Conservation (phyloP, 2,113 vertebrate species). For the Ranitomeya variabilis region DNA sequence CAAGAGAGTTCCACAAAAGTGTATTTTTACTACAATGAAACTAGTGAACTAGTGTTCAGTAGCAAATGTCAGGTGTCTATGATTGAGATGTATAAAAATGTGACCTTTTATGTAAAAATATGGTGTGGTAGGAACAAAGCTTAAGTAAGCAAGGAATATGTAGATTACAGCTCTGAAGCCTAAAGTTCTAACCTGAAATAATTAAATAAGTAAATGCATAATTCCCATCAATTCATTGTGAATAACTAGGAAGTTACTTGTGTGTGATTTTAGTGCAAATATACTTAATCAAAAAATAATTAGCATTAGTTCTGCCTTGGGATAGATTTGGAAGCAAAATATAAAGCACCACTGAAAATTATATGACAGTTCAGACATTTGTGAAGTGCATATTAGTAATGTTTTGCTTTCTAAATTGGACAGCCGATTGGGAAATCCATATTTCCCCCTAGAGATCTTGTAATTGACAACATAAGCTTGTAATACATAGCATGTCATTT, state of each 20-base stretch:
- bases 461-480: conserved; percentile 30
- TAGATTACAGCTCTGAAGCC: no score
- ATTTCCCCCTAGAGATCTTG: conserved; percentile 12
- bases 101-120: no score
- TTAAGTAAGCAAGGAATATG: no score
- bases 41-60: no score
- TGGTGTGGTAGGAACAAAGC: no score
- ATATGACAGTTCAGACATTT: conserved; percentile 33
- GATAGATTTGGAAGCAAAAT: conserved; percentile 17
- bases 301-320: conserved; percentile 24
- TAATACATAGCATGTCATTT: conserved; percentile 37
- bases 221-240: not conserved
- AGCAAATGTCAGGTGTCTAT: no score
- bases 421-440: conserved; percentile 15
- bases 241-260: not conserved
- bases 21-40: no score
- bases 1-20: no score
- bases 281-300: not conserved
- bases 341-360: conserved; percentile 8
- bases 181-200: no score
- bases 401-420: conserved; percentile 14
- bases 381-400: conserved; percentile 17
- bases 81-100: no score
- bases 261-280: not conserved
- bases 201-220: no score